A percentile compares a stretch with the other conserved stretches of the same genome.
These are phyloP conservation scores for Drosophila burlai DNA, from an alignment of 1,140 invertebrate species.

Conservation along the genomic window DNA sequence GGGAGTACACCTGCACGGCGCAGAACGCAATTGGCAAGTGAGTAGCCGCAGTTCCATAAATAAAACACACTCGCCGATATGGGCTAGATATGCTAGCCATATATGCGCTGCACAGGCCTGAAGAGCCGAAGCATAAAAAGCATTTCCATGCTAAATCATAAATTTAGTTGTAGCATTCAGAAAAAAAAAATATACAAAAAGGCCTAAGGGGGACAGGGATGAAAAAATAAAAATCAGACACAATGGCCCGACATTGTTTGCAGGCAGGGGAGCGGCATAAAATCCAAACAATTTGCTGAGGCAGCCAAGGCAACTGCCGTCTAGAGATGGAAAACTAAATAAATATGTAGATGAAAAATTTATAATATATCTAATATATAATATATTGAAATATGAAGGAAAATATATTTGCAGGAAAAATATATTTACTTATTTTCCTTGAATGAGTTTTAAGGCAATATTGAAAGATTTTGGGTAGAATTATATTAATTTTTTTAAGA, in stretches of 20 bases:
- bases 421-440: neutral
- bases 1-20: slow-evolving; percentile 95
- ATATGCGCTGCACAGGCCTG: slow-evolving; percentile 8
- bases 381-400: too few species aligned
- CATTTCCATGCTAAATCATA: slow-evolving; percentile 81
- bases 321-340: slow-evolving; percentile 37
- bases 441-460: neutral
- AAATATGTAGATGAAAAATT: neutral
- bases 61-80: slow-evolving; percentile 44
- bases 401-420: neutral
- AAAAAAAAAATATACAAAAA: slow-evolving; percentile 3
- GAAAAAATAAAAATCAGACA: slow-evolving; percentile 21
- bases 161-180: slow-evolving; percentile 64
- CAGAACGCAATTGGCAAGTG: slow-evolving; percentile 91
- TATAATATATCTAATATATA: too few species aligned
- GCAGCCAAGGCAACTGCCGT: slow-evolving; percentile 56
- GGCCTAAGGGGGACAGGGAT: neutral
- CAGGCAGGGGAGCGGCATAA: slow-evolving; percentile 75
- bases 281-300: slow-evolving; percentile 79
- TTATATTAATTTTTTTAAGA: too few species aligned
- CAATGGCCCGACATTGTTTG: slow-evolving; percentile 66
- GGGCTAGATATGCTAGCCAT: neutral
- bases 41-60: slow-evolving; percentile 76
- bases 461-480: too few species aligned
- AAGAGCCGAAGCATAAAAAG: slow-evolving; percentile 59